Conservation (phyloP, 2,888 invertebrate genomes). For the Lycaena phlaeas region DNA sequence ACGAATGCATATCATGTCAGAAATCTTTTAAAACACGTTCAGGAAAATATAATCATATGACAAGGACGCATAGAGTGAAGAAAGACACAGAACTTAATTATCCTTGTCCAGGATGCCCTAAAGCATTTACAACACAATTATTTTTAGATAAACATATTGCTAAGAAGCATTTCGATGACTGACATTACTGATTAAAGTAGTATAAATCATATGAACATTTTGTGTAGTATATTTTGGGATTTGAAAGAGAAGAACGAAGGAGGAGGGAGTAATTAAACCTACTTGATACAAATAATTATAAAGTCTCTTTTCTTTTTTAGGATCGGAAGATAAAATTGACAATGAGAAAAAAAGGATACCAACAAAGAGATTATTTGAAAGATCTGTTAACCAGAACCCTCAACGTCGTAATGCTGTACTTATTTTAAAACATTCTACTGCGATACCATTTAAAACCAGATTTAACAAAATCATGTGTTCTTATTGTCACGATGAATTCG, state of each 20-base stretch:
- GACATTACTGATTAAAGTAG: not conserved
- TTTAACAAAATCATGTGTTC: conserved; percentile 62
- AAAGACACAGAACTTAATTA: conserved; percentile 58
- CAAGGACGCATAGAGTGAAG: conserved; percentile 52
- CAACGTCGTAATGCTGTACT: conserved; percentile 62
- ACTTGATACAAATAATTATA: no score
- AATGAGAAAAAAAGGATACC: conserved; percentile 51
- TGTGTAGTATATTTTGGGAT: not conserved
- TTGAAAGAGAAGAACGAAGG: conserved; percentile 15
- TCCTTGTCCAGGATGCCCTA: conserved; percentile 63
- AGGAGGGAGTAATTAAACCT: conserved; percentile 26
- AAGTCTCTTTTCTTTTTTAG: conserved; percentile 66
- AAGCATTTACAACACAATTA: conserved; percentile 66
- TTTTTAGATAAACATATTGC: conserved; percentile 70
- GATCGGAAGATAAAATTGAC: conserved; percentile 52
- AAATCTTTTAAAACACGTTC: conserved; percentile 59
- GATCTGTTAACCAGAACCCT: conserved; percentile 63
- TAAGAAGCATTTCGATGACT: conserved; percentile 61
- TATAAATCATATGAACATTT: not conserved
- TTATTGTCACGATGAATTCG: conserved; percentile 60
- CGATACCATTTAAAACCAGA: conserved; percentile 60
- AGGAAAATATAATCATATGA: conserved; percentile 63
- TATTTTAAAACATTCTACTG: conserved; percentile 53
- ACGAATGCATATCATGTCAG: conserved; percentile 55
- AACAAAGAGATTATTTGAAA: conserved; percentile 64